phyloP scores from a whole-genome alignment of 2,113 vertebrate species.

The Paratilapia polleni region DNA sequence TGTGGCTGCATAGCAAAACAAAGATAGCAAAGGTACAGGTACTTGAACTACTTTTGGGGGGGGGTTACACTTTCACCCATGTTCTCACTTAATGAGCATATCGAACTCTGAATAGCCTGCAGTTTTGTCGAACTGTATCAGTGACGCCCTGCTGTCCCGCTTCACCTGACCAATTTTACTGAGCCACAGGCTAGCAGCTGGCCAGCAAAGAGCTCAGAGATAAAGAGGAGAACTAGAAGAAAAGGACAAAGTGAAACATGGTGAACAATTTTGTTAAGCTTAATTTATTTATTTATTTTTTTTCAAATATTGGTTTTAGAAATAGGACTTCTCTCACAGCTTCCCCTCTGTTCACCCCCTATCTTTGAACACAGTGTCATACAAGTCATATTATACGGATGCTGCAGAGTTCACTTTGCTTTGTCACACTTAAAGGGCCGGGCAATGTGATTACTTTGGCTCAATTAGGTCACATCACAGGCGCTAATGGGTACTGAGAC shows the following conservation, averaged over 20 bases:
- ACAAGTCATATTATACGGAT: constrained; percentile 11
- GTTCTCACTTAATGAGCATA: constrained; percentile 46
- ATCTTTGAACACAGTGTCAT: constrained; percentile 7
- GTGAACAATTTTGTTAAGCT: neutral
- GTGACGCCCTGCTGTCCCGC: constrained; percentile 60
- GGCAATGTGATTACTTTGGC: constrained; percentile 48
- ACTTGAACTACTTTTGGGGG: neutral
- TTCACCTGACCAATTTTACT: constrained; percentile 71
- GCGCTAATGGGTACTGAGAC: constrained; percentile 52
- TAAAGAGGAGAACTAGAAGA: neutral
- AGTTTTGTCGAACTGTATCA: constrained; percentile 65
- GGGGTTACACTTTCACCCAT: constrained; percentile 20
- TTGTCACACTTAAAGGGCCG: constrained; percentile 30
- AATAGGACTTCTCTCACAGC: neutral
- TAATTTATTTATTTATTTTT: too few relatives aligned
- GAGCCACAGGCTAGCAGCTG: constrained; percentile 65
- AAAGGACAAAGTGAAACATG: constrained; percentile 4
- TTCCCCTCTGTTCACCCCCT: neutral
- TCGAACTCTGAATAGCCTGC: constrained; percentile 61
- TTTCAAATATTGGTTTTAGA: neutral
- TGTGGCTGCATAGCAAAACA: constrained; percentile 16
- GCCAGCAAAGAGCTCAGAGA: constrained; percentile 20
- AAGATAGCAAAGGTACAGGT: neutral
- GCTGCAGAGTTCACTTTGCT: neutral
- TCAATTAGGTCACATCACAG: constrained; percentile 65